Percentiles rank a stretch among this genome's conserved stretches.
Conservation (phyloP, 2,113 vertebrate genomes). For the Pristiophorus japonicus region DNA sequence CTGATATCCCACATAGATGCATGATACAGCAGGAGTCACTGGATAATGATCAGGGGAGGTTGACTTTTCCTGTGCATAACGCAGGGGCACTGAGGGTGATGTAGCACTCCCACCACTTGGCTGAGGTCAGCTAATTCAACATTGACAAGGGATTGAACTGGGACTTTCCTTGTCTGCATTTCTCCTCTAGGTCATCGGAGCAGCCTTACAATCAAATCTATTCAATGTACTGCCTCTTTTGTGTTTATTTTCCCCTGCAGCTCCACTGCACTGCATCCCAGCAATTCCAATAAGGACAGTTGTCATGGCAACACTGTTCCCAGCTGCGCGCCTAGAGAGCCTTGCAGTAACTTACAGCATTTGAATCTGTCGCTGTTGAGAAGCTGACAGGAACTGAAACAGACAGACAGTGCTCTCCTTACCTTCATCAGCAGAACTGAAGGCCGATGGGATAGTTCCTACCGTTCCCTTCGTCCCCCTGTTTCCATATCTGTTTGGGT, state of each 20-base stretch:
- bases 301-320: background rate
- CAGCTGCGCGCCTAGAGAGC: background rate
- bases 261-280: background rate
- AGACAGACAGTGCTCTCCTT: slow-evolving; percentile 40
- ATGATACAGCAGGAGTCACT: background rate
- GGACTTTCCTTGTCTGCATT: background rate
- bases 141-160: background rate
- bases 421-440: slow-evolving; percentile 48
- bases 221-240: too few species aligned
- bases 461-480: background rate
- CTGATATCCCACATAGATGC: background rate
- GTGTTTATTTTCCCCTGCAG: background rate
- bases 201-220: background rate
- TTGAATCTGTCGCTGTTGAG: background rate
- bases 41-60: background rate
- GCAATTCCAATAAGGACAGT: background rate
- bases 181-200: background rate
- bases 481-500: background rate
- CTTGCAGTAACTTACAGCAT: too few species aligned
- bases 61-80: background rate
- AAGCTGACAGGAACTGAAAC: background rate
- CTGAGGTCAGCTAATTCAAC: background rate
- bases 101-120: background rate
- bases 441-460: background rate
- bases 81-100: background rate